Conservation (phyloP, 2,797 vertebrate genomes). For the Euthynnus affinis region DNA sequence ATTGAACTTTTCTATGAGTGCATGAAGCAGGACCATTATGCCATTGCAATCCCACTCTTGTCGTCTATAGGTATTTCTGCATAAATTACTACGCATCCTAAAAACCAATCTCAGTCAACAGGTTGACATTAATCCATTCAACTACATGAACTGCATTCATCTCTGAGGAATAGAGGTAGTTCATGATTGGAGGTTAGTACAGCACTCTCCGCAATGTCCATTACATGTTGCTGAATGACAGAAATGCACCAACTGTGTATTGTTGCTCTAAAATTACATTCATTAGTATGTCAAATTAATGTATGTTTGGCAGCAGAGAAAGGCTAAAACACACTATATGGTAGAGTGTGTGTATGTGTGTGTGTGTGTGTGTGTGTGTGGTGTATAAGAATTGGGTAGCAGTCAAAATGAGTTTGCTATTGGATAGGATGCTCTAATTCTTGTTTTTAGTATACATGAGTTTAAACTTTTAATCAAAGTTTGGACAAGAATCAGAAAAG, state of each 20-base stretch:
- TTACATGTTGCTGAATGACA: not conserved
- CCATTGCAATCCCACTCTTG: not conserved
- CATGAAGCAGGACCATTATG: constrained; percentile 14
- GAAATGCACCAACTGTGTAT: not conserved
- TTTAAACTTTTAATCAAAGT: too few species aligned
- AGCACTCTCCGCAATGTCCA: not conserved
- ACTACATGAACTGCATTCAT: constrained; percentile 5
- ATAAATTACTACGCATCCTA: not conserved
- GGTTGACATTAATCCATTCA: not conserved
- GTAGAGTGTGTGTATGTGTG: not conserved
- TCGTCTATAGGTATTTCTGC: constrained; percentile 18
- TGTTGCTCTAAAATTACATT: not conserved
- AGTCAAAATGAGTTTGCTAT: not conserved
- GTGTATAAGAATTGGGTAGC: not conserved
- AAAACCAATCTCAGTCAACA: not conserved
- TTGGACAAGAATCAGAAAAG: too few species aligned
- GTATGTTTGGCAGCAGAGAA: not conserved
- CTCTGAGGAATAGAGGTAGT: not conserved
- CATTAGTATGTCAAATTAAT: too few species aligned
- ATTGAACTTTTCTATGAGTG: constrained; percentile 23
- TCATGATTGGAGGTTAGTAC: constrained; percentile 18
- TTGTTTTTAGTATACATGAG: not conserved
- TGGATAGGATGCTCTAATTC: not conserved
- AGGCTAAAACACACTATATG: not conserved
- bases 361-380: not conserved